Base-by-base conservation (phyloP, 2,888 invertebrate genomes). In the Harpalus rufipes region DNA sequence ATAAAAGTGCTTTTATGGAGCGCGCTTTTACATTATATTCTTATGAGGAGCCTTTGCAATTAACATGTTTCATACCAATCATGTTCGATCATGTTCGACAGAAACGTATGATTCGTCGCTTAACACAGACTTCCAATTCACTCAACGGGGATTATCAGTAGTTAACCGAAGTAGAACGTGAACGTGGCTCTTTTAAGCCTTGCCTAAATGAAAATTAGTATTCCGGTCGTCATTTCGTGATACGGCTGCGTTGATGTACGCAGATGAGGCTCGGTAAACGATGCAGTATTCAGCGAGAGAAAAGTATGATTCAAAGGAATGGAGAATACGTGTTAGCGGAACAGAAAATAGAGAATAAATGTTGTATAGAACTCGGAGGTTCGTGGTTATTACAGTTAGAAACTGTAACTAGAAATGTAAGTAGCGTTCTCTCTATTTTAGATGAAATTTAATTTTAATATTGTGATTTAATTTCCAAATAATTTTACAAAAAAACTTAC, bases 181-280 rank as follows among this genome's bases (percentile, higher is more conserved):
- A 51, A 16, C 74, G 51, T 51, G 44, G 74, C 44, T 74, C 44
- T 74, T 72, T 39, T 74, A 65, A 74, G 74, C 74, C 21, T 44
- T 51, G 6, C 59, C 79, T 80, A 59, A 80, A 80, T 39, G 39
- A 32, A 41, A 80, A 80, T 80, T 80, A 80, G 79, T 80, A 80
- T 80, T 80, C 79, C 25, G 41, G 21, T 18, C 59, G 61, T 58
- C 39, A 80, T 80, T 80, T 80, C 79, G 59, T 41, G 59, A 80
- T 61, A 21, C 41, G 10, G 1, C 61, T 39, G 8, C 14, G 39
- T 61, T 59, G 58, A 80, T 32, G 79, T 59, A 56, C 74, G 59
- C 16, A 59, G 16, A 59, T 59, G 59, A 16, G 59, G n/a, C 10
- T 7, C 16, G 59, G 68, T 68, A 68, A 68, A 68, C 63, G 63